Base-by-base conservation (phyloP, 2,113 vertebrate genomes). In the Pardalotus punctatus region DNA sequence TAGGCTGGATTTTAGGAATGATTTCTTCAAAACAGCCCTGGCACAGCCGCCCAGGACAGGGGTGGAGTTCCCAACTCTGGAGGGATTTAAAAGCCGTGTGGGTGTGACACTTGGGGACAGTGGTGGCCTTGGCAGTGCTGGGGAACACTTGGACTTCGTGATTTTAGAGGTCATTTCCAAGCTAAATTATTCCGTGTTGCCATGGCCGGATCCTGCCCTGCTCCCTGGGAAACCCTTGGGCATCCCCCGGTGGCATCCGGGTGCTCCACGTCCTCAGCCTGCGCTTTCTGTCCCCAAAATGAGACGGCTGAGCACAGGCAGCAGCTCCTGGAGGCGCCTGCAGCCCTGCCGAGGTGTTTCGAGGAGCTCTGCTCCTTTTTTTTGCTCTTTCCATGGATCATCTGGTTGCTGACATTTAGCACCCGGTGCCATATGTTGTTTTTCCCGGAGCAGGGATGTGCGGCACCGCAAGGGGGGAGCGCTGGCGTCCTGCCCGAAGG, bases 401-500 rank as follows among this genome's bases (percentile, higher is more conserved):
- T 78, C 95, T 92, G 51, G 33, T 89, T 96, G 90, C 83, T 36
- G 72, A 78, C 95, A 66, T 74, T 93, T 48, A 60, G 86, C 86
- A 77, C 61, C 4, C 36, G 2, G 1, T 54, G 85, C 97, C 98
- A 96, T 97, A 96, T 98, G 98, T 95, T 97, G 94, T 95, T 97
- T 96, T 93, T 93, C 86, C 87, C 83, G 11, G 88, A 25, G 66
- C 91, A 88, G 92, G 6, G 67, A 97, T 86, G 94, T 77, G 90
- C 82, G 57, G 80, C 81, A 85, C 89, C 53, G 94, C 69, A 50
- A 43, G 83, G 90, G 94, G 82, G 93, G 89, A 94, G 82, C 2
- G 15, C 94, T 97, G 97, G 96, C 95, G 67, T 11, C 81, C 79
- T 94, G 96, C 96, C 97, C 91, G 18, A 66, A 89, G 85, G 78